These are phyloP conservation scores for Trigoniulus corallinus DNA, from an alignment of 1,140 invertebrate genomes.

Conservation along the genomic window DNA sequence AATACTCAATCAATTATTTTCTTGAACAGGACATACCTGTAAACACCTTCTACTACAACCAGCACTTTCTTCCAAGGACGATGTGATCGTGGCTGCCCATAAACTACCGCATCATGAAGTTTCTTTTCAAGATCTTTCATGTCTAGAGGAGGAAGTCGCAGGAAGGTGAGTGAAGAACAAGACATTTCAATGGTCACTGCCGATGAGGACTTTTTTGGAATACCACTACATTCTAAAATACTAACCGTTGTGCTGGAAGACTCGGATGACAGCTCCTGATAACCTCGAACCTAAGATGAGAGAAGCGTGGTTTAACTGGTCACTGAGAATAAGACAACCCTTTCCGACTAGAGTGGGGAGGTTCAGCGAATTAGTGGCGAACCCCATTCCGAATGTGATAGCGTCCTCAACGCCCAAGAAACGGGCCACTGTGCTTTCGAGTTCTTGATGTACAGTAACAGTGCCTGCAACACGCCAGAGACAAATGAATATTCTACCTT, in stretches of 20 bases:
- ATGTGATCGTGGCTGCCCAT: slow-evolving; percentile 59
- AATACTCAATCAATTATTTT: background rate
- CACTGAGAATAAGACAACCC: slow-evolving; percentile 32
- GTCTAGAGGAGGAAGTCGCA: slow-evolving; percentile 34
- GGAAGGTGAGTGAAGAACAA: no score
- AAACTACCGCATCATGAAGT: slow-evolving; percentile 54
- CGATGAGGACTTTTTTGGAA: no score
- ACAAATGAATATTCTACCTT: background rate
- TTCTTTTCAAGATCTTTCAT: slow-evolving; percentile 67
- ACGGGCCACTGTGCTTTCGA: slow-evolving; percentile 33
- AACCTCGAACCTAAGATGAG: slow-evolving; percentile 29
- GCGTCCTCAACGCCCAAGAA: slow-evolving; percentile 37
- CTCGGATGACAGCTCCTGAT: slow-evolving; percentile 27
- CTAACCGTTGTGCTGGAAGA: slow-evolving; percentile 32
- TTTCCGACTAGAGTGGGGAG: slow-evolving; percentile 27
- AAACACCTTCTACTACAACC: slow-evolving; percentile 88
- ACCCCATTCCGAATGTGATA: slow-evolving; percentile 34
- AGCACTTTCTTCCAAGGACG: slow-evolving; percentile 85
- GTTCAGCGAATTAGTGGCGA: slow-evolving; percentile 31
- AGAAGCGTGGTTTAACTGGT: slow-evolving; percentile 33
- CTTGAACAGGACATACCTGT: slow-evolving; percentile 29
- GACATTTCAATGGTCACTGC: no score
- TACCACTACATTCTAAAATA: background rate
- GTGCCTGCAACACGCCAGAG: slow-evolving; percentile 23
- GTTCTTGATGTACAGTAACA: slow-evolving; percentile 26